Conservation (phyloP, 2,888 invertebrate genomes). For the Cephus sareptanus region DNA sequence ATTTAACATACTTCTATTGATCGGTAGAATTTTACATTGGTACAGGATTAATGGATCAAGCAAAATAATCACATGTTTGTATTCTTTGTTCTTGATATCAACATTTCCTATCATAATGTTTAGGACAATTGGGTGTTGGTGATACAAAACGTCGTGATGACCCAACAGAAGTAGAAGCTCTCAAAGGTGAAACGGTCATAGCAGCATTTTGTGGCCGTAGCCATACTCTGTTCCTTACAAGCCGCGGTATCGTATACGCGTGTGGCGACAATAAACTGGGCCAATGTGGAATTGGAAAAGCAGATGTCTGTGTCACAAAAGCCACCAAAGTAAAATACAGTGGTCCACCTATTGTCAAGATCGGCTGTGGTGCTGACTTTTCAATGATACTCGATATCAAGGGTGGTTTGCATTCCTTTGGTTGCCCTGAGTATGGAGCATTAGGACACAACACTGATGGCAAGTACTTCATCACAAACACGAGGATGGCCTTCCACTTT, state of each 20-base stretch:
- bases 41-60: not conserved
- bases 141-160: slow-evolving; percentile 79
- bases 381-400: slow-evolving; percentile 91
- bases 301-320: slow-evolving; percentile 63
- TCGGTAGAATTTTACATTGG: not conserved
- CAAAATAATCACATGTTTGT: not conserved
- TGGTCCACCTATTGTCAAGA: slow-evolving; percentile 88
- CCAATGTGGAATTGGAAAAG: slow-evolving; percentile 87
- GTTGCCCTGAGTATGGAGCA: slow-evolving; percentile 93
- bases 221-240: slow-evolving; percentile 89
- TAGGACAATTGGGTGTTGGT: slow-evolving; percentile 87
- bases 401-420: slow-evolving; percentile 90
- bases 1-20: not conserved
- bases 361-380: slow-evolving; percentile 93
- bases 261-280: slow-evolving; percentile 94
- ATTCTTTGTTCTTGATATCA: not conserved
- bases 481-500: slow-evolving; percentile 87
- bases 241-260: slow-evolving; percentile 86
- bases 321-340: slow-evolving; percentile 75
- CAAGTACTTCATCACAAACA: slow-evolving; percentile 91
- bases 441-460: slow-evolving; percentile 95
- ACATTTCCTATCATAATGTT: slow-evolving; percentile 3
- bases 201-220: slow-evolving; percentile 88
- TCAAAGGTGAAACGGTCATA: slow-evolving; percentile 84
- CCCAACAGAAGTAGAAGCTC: slow-evolving; percentile 80